Conservation (phyloP, 1,140 invertebrate species). For the Drosophila repletoides region DNA sequence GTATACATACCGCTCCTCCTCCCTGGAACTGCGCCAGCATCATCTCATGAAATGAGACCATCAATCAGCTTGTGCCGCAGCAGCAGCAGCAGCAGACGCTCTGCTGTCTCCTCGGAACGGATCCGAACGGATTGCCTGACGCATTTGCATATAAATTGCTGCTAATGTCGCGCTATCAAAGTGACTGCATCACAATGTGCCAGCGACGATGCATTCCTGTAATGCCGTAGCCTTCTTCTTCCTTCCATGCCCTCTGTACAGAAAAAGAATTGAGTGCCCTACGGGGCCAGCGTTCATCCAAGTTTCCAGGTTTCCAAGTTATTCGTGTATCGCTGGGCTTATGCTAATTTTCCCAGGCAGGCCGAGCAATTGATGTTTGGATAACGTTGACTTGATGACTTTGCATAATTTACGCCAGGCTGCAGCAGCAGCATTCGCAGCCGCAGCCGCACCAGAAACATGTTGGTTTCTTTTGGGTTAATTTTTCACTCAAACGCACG, state of each 20-base stretch:
- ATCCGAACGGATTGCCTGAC: slow-evolving; percentile 26
- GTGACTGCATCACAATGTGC: slow-evolving; percentile 76
- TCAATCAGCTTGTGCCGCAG: slow-evolving; percentile 61
- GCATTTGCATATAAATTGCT: slow-evolving; percentile 82
- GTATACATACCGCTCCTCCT: slow-evolving; percentile 20
- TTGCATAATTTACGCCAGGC: slow-evolving; percentile 72
- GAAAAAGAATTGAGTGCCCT: slow-evolving; percentile 28
- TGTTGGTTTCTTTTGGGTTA: slow-evolving; percentile 55
- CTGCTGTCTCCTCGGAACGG: slow-evolving; percentile 15
- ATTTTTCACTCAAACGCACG: slow-evolving; percentile 75
- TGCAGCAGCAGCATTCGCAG: not conserved
- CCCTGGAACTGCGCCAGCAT: not conserved
- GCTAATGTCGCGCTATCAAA: slow-evolving; percentile 81
- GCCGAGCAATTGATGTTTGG: slow-evolving; percentile 69
- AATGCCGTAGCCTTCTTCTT: slow-evolving; percentile 15
- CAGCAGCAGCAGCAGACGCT: slow-evolving; percentile 9
- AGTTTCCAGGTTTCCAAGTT: too few relatives aligned
- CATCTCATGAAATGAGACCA: slow-evolving; percentile 71
- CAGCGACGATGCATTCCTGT: slow-evolving; percentile 52
- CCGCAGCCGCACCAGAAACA: slow-evolving; percentile 18
- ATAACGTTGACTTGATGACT: slow-evolving; percentile 78
- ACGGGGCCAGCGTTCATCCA: slow-evolving; percentile 32
- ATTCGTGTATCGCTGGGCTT: slow-evolving; percentile 52
- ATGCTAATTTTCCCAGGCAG: slow-evolving; percentile 73
- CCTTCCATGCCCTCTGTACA: not conserved